Percentiles rank a stretch among this genome's conserved stretches.
These are phyloP conservation scores for Morelia viridis DNA, from an alignment of 2,797 vertebrate species.

Conservation along the genomic window DNA sequence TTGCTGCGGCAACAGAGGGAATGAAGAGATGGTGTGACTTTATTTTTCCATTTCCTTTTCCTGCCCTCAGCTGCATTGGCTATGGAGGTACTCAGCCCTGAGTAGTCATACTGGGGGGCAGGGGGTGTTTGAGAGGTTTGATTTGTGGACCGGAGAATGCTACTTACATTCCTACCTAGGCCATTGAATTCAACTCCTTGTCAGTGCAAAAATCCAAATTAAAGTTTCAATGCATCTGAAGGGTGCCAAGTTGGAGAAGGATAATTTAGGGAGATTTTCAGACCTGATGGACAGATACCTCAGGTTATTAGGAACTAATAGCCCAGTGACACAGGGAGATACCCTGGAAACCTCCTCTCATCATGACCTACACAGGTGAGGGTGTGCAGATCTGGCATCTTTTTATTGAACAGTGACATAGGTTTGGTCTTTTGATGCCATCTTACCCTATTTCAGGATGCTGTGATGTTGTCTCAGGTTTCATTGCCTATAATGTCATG, in stretches of 20 bases:
- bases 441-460: not conserved
- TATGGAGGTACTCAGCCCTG: not conserved
- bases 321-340: not conserved
- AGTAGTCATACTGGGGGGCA: not conserved
- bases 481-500: not conserved
- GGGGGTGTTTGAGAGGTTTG: not conserved
- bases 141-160: not conserved
- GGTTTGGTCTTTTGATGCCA: not conserved
- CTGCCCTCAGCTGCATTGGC: not conserved
- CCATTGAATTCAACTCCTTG: not conserved
- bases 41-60: not conserved
- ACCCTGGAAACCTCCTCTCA: not conserved
- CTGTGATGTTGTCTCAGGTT: not conserved
- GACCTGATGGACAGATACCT: not conserved
- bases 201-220: not conserved
- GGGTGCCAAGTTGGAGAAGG: not conserved
- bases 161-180: not conserved
- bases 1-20: not conserved
- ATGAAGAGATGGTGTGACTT: not conserved
- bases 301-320: not conserved
- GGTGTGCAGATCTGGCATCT: not conserved
- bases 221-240: not conserved
- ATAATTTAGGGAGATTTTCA: not conserved
- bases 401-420: not conserved
- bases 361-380: not conserved